These are phyloP conservation scores for Callyntrura sp. DNA, from an alignment of 2,888 invertebrate genomes.

Conservation along the genomic window DNA sequence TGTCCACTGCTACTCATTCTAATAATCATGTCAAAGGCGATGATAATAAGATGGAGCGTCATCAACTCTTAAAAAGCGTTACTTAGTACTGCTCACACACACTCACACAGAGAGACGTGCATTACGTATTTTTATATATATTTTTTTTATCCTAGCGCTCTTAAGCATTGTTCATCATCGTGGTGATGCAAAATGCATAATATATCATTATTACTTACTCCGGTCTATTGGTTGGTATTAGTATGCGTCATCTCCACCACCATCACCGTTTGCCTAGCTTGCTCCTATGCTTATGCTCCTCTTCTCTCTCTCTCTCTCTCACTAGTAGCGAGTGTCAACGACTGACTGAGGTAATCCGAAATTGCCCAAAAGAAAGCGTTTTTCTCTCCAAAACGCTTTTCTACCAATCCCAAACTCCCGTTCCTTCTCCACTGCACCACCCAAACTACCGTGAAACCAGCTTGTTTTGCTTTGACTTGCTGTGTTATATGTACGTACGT, in stretches of 20 bases:
- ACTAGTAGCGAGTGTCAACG: constrained; percentile 74
- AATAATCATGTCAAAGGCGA: too few relatives aligned
- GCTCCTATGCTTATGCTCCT: neutral
- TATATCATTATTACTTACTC: neutral
- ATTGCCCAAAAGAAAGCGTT: constrained; percentile 65
- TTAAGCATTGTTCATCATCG: neutral
- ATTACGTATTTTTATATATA: neutral
- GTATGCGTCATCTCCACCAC: constrained; percentile 58
- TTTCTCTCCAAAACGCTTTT: constrained; percentile 5
- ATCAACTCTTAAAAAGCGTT: too few relatives aligned
- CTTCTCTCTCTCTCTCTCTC: constrained; percentile 42
- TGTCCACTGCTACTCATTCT: too few relatives aligned
- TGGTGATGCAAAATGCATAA: constrained; percentile 22
- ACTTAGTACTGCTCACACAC: neutral
- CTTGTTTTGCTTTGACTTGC: neutral
- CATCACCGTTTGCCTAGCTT: constrained; percentile 1
- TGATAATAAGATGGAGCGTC: too few relatives aligned
- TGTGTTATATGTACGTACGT: neutral
- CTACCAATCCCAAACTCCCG: neutral
- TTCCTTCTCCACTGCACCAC: constrained; percentile 3
- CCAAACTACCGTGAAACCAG: neutral
- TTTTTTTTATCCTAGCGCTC: neutral
- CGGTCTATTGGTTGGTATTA: constrained; percentile 40
- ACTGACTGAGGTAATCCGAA: constrained; percentile 75
- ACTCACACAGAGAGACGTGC: neutral